These are phyloP conservation scores for Zaprionus inermis DNA, from an alignment of 1,140 invertebrate species.

Conservation along the genomic window DNA sequence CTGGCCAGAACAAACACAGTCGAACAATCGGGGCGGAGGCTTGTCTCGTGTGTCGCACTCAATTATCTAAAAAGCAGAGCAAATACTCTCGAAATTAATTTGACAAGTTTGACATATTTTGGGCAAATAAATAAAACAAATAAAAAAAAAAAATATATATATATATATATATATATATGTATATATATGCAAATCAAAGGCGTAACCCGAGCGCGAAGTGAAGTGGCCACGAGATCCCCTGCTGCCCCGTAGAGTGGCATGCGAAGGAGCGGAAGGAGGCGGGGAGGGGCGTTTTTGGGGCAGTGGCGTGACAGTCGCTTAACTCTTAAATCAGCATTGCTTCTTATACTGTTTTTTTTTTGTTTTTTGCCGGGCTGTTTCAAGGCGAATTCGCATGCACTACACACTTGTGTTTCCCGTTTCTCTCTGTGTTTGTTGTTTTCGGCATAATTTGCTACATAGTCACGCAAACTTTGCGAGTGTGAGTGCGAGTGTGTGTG, in stretches of 20 bases:
- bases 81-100: slow-evolving; percentile 76
- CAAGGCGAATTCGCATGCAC: slow-evolving; percentile 54
- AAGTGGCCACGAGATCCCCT: slow-evolving; percentile 8
- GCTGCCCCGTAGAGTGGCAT: too few species aligned
- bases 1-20: slow-evolving; percentile 16
- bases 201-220: slow-evolving; percentile 26
- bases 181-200: slow-evolving; percentile 53
- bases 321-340: slow-evolving; percentile 75
- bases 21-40: too few species aligned
- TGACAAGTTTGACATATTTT: slow-evolving; percentile 79
- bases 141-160: too few species aligned
- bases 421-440: not conserved
- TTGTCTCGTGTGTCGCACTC: too few species aligned
- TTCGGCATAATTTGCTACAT: slow-evolving; percentile 56
- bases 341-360: slow-evolving; percentile 15
- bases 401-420: slow-evolving; percentile 32
- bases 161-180: too few species aligned
- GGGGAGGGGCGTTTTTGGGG: not conserved
- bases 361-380: slow-evolving; percentile 32
- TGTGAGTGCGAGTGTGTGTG: slow-evolving; percentile 10
- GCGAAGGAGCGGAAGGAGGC: too few species aligned
- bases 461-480: slow-evolving; percentile 68
- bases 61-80: slow-evolving; percentile 77
- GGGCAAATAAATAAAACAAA: slow-evolving; percentile 70
- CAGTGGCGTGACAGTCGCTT: slow-evolving; percentile 73